Evolutionary conservation across 2,888 invertebrate species (phyloP).

Genomic region (Cheilosia urbana): DNA sequence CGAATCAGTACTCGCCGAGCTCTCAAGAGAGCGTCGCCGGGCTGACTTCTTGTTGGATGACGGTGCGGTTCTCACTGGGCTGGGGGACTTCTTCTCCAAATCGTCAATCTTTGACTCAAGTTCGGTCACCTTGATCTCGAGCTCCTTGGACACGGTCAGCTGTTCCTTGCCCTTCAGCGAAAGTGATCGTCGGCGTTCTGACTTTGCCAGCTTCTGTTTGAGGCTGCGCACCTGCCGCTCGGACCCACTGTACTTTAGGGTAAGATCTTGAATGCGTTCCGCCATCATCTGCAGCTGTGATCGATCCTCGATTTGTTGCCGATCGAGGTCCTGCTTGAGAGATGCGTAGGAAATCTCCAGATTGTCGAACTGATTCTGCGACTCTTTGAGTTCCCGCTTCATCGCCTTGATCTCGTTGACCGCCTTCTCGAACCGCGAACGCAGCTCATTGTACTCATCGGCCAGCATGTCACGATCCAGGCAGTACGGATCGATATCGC

Average conservation of each 20-base stretch:
- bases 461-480: conserved; percentile 90
- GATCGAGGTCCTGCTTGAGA: conserved; percentile 89
- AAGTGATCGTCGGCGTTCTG: conserved; percentile 91
- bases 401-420: conserved; percentile 92
- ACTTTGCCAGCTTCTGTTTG: conserved; percentile 91
- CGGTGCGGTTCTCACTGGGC: conserved; percentile 19
- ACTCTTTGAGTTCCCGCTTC: conserved; percentile 91
- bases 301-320: conserved; percentile 86
- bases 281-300: conserved; percentile 92
- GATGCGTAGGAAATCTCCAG: conserved; percentile 91
- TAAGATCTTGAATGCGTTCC: conserved; percentile 92
- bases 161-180: conserved; percentile 93
- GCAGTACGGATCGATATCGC: conserved; percentile 89
- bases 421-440: conserved; percentile 91
- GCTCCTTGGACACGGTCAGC: conserved; percentile 91
- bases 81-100: conserved; percentile 84
- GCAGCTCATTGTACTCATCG: conserved; percentile 91
- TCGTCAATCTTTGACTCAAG: conserved; percentile 90
- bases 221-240: conserved; percentile 92
- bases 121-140: conserved; percentile 93
- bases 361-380: conserved; percentile 91
- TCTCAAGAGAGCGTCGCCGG: conserved; percentile 89
- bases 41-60: conserved; percentile 78
- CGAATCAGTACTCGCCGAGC: conserved; percentile 90
- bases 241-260: conserved; percentile 90